Evolutionary conservation across 1,140 invertebrate genomes (phyloP), one percentile per base, ranked within the genome.

Genomic region (Temnothorax longispinosus): DNA sequence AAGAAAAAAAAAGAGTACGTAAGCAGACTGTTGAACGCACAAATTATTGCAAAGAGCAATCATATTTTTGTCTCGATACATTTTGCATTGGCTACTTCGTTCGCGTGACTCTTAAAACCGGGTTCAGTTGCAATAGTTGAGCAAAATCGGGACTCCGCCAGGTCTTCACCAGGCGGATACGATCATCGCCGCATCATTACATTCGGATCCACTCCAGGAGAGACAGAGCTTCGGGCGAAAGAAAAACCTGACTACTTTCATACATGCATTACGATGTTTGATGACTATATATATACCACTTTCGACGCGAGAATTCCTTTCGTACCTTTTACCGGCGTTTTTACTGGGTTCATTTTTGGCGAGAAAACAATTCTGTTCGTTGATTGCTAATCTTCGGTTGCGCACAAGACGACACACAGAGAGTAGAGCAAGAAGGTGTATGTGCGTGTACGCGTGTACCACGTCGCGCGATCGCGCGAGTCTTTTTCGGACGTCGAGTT

Each of bases 181-280:
- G 27, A 18, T 5, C 38, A 13, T 8, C 13, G 13, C 35, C 35
- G 11, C 15, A 8, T 3, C 1, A 27, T 58, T 13, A 52, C 27
- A 62, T 41, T 8, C 7, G 50, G 27, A 54, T 18, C 11, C 21
- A 47, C 52, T 75, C 71, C 71, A 77, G 69, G 44, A 56, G 87
- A 91, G 89, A 89, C 90, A 91, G 89, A 91, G 87, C 69, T 81
- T 77, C 87, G 18, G 52, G 78, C 80, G 54, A 65, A 84, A 52
- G 41, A 54, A 86, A 27, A 90, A 93, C 92, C 91, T 93, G 91
- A 89, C 92, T 94, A 94, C 90, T 94, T 94, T 94, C 85, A 92
- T 89, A 86, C 89, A 90, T 88, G 88, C 93, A 93, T 93, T 94
- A 93, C 91, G 88, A 94, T 94, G 92, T 92, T 94, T 94, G 81